phyloP scores from a whole-genome alignment of 2,797 vertebrate genomes.

The Parauchenoglanis punctatus region DNA sequence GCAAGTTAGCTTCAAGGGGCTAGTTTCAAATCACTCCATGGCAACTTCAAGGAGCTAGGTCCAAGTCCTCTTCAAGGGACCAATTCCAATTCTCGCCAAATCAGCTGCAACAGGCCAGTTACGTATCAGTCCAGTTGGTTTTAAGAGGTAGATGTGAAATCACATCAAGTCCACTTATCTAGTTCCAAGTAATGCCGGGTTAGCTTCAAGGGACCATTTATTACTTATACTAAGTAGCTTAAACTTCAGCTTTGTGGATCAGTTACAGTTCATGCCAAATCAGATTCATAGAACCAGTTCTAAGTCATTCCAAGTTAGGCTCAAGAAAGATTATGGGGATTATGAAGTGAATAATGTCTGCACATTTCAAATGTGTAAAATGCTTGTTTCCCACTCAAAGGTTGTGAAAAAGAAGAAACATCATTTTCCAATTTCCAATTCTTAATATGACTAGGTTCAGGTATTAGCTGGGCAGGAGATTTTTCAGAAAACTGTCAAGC shows the following conservation, averaged over 20 bases:
- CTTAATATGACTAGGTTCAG: background rate
- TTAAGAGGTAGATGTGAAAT: background rate
- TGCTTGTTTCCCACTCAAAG: background rate
- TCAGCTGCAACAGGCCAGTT: background rate
- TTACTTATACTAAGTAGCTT: too few species aligned
- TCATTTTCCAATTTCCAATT: background rate
- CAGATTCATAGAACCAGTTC: too few species aligned
- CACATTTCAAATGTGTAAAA: background rate
- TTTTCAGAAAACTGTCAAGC: background rate
- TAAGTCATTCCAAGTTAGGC: too few species aligned
- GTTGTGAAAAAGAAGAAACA: background rate
- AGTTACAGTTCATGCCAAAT: too few species aligned
- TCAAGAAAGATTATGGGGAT: background rate
- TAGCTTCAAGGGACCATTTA: background rate
- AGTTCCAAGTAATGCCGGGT: background rate
- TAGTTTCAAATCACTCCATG: background rate
- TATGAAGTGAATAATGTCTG: background rate
- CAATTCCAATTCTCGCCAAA: background rate
- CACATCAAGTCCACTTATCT: background rate
- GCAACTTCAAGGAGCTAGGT: background rate
- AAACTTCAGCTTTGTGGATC: too few species aligned
- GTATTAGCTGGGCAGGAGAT: background rate
- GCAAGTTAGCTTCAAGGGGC: background rate
- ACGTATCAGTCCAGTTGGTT: background rate
- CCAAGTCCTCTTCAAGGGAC: background rate